Evolutionary conservation across 2,797 vertebrate genomes (phyloP).

Genomic region (Acridotheres tristis): DNA sequence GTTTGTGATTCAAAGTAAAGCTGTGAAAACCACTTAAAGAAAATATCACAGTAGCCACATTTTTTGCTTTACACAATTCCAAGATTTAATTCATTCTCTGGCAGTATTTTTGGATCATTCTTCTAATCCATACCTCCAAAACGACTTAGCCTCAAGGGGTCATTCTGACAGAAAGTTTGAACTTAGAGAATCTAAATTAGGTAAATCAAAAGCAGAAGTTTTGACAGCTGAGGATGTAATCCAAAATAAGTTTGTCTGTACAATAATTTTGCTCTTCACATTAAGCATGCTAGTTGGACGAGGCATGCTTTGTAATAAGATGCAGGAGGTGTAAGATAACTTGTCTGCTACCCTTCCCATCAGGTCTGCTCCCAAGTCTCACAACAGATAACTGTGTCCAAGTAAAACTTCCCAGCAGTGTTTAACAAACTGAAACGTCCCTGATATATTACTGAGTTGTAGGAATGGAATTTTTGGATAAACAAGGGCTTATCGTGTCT

Average conservation of each 20-base stretch:
- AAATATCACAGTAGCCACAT: background rate
- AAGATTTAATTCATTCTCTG: background rate
- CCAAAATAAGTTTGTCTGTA: background rate
- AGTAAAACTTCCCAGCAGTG: background rate
- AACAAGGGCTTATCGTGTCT: background rate
- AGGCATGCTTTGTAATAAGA: background rate
- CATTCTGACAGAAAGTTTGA: background rate
- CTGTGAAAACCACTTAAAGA: background rate
- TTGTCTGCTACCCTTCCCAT: background rate
- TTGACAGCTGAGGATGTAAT: background rate
- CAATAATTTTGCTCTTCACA: background rate
- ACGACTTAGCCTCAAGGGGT: background rate
- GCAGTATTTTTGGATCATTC: background rate
- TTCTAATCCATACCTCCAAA: background rate
- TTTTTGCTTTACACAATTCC: background rate
- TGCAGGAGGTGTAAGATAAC: background rate
- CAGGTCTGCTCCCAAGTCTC: background rate
- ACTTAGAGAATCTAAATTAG: background rate
- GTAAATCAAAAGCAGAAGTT: background rate
- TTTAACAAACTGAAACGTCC: background rate
- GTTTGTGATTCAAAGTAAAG: background rate
- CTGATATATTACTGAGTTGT: background rate
- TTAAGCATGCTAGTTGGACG: background rate
- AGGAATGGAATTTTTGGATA: constrained; percentile 8
- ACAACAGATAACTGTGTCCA: background rate